Percentiles rank a stretch among this genome's conserved stretches.
These are phyloP conservation scores for Drosophila melanogaster DNA, from an alignment of 1,140 invertebrate genomes.

Conservation along the genomic window DNA sequence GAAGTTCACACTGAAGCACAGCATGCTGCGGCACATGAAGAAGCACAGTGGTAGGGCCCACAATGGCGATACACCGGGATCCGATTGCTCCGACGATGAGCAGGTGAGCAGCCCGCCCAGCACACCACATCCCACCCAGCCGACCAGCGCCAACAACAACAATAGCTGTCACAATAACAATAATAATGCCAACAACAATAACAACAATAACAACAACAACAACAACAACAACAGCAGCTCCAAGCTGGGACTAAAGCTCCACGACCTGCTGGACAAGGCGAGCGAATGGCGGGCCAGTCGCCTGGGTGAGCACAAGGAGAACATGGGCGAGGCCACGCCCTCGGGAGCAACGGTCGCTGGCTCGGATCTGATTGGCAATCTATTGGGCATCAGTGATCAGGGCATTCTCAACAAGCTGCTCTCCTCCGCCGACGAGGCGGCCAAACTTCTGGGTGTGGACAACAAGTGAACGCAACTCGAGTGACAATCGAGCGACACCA, in stretches of 20 bases:
- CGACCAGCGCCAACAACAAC: constrained; percentile 41
- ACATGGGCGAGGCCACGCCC: constrained; percentile 77
- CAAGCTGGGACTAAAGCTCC: constrained; percentile 54
- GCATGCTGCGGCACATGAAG: constrained; percentile 95
- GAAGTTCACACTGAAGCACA: constrained; percentile 96
- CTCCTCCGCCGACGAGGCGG: constrained; percentile 93
- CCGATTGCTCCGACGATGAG: constrained; percentile 85
- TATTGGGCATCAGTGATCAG: constrained; percentile 93
- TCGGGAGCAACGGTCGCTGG: constrained; percentile 83
- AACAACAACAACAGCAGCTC: constrained; percentile 25
- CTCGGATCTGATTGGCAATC: constrained; percentile 93
- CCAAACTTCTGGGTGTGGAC: constrained; percentile 93
- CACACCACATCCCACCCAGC: constrained; percentile 6
- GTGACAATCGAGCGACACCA: no score
- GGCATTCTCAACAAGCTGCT: constrained; percentile 95
- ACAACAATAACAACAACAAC: constrained; percentile 34
- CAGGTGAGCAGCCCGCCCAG: constrained; percentile 63
- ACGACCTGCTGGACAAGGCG: constrained; percentile 74
- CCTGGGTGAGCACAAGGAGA: constrained; percentile 86
- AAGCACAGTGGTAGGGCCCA: constrained; percentile 88
- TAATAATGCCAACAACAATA: constrained; percentile 25
- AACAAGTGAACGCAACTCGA: constrained; percentile 47
- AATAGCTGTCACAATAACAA: constrained; percentile 57
- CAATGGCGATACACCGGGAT: constrained; percentile 74
- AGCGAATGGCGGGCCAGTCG: constrained; percentile 79